These are phyloP conservation scores for Aplodontia rufa DNA, from an alignment of 2,113 vertebrate genomes.

Conservation along the genomic window DNA sequence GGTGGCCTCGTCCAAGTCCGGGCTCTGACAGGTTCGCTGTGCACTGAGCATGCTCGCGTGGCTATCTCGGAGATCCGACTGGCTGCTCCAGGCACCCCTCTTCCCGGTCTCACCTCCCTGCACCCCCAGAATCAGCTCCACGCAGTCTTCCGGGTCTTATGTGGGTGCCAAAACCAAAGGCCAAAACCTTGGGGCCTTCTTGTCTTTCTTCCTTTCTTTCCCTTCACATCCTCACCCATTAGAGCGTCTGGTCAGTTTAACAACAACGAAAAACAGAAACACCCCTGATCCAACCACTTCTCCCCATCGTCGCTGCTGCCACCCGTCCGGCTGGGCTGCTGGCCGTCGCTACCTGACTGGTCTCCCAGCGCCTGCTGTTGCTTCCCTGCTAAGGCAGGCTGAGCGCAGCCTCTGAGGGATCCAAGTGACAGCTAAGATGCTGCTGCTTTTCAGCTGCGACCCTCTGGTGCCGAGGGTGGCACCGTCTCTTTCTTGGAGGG, in stretches of 20 bases:
- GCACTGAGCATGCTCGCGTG: accelerated
- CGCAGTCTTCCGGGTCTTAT: not conserved
- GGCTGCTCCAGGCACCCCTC: not conserved
- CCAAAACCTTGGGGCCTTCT: not conserved
- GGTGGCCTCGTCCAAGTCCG: not conserved
- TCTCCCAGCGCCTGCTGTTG: not conserved
- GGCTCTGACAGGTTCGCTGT: accelerated
- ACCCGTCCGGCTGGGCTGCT: accelerated
- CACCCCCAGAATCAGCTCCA: not conserved
- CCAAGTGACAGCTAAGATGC: not conserved
- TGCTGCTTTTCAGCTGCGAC: not conserved
- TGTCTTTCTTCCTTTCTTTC: not conserved
- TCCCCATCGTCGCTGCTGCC: not conserved
- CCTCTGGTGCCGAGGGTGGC: not conserved
- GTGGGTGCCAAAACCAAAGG: no score
- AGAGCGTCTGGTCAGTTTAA: not conserved
- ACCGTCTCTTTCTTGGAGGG: accelerated
- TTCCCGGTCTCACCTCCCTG: not conserved
- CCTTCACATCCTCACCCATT: no score
- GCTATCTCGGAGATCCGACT: not conserved
- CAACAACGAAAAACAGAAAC: no score
- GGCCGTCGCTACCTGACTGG: accelerated
- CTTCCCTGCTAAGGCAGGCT: accelerated
- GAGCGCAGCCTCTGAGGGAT: not conserved
- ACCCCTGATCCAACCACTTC: accelerated